phyloP scores from a whole-genome alignment of 2,797 vertebrate genomes.

The Eulemur albifrons region DNA sequence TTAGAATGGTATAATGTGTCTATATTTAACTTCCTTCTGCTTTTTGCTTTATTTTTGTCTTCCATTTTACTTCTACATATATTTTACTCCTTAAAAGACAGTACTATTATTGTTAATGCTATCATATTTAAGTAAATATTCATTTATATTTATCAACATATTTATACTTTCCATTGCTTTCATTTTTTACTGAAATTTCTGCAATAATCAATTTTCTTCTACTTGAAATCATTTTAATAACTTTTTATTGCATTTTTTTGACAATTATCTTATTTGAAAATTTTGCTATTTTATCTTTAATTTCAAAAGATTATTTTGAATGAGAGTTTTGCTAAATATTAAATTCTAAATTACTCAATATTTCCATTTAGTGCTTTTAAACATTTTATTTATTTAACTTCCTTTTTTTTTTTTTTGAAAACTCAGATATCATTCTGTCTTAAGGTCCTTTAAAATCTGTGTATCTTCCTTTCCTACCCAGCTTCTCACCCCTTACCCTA shows the following conservation, averaged over 20 bases:
- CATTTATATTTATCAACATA: background rate
- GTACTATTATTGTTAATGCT: background rate
- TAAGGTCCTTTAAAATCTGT: background rate
- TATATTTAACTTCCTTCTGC: background rate
- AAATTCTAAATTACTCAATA: background rate
- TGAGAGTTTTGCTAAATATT: background rate
- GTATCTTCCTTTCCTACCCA: background rate
- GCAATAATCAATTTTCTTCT: background rate
- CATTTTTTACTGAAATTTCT: background rate
- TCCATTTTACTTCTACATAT: background rate
- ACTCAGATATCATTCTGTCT: background rate
- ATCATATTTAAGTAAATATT: background rate
- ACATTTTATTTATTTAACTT: background rate
- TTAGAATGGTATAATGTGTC: background rate
- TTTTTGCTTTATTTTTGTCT: background rate
- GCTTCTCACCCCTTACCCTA: background rate
- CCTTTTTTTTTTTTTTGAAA: background rate
- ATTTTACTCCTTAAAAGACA: background rate
- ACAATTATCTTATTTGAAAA: background rate
- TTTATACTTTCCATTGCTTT: background rate
- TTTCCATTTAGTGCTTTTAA: background rate
- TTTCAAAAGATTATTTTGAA: background rate
- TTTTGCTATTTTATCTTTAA: background rate
- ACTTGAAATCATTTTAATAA: background rate
- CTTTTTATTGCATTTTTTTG: background rate